phyloP scores from a whole-genome alignment of 2,797 vertebrate genomes.

The Coccyzus lansbergi region DNA sequence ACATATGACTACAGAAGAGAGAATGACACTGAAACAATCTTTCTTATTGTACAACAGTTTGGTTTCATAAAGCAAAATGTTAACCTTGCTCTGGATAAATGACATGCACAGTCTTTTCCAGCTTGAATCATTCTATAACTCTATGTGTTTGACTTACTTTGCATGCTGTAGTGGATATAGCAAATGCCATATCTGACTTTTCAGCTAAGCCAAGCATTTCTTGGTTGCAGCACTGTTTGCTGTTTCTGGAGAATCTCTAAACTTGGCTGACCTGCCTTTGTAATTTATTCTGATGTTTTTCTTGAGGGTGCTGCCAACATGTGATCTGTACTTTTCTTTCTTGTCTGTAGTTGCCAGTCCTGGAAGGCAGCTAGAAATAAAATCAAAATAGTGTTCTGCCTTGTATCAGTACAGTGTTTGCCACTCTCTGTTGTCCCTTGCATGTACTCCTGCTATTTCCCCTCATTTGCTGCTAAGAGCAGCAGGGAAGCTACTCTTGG shows the following conservation, averaged over 20 bases:
- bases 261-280: neutral
- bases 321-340: neutral
- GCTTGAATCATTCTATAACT: neutral
- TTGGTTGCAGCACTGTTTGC: neutral
- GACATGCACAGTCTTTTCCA: neutral
- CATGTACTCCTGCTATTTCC: neutral
- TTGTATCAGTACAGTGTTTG: neutral
- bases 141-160: neutral
- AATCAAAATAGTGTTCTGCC: neutral
- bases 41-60: neutral
- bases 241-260: neutral
- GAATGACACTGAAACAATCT: neutral
- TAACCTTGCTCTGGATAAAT: neutral
- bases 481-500: neutral
- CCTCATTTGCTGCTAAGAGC: neutral
- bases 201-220: neutral
- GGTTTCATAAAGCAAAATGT: neutral
- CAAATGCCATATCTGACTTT: neutral
- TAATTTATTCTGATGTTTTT: neutral
- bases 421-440: neutral
- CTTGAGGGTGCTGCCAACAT: rapidly evolving
- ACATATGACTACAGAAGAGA: rapidly evolving
- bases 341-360: neutral
- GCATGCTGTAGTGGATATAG: neutral
- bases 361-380: neutral